Conservation (phyloP, 1,140 invertebrate species). For the Limonius californicus region DNA sequence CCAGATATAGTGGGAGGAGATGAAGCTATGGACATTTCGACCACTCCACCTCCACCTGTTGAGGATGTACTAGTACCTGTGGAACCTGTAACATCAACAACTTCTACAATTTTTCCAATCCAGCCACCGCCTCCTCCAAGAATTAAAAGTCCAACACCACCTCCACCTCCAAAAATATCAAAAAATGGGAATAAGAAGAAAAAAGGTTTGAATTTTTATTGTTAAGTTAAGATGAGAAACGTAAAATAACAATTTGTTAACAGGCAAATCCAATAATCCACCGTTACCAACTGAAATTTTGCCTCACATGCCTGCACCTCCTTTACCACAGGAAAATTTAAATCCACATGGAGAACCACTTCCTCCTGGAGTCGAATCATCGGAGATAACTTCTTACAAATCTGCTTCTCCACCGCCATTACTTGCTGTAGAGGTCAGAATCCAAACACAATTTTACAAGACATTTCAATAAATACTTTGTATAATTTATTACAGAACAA, state of each 20-base stretch:
- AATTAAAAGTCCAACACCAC: conserved; percentile 40
- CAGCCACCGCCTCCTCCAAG: conserved; percentile 39
- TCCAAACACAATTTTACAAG: too few species aligned
- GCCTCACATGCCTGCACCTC: conserved; percentile 37
- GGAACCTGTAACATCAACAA: conserved; percentile 29
- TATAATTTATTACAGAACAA: too few species aligned
- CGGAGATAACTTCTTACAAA: conserved; percentile 38
- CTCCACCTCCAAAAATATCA: conserved; percentile 42
- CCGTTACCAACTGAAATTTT: conserved; percentile 29
- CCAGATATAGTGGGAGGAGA: conserved; percentile 52
- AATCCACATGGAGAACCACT: conserved; percentile 39
- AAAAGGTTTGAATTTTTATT: neutral
- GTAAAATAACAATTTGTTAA: too few species aligned
- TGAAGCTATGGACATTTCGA: conserved; percentile 61
- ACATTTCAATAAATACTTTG: too few species aligned
- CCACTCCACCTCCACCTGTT: conserved; percentile 53
- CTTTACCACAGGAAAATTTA: conserved; percentile 36
- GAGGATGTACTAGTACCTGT: neutral
- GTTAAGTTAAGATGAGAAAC: too few species aligned
- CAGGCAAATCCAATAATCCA: neutral
- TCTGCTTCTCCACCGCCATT: neutral
- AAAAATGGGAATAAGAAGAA: conserved; percentile 18
- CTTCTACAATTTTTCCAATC: conserved; percentile 24
- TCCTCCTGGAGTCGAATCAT: conserved; percentile 51
- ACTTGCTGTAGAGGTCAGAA: too few species aligned